Base-by-base conservation (phyloP, 2,888 invertebrate genomes). In the Cataglyphis altisquamis region DNA sequence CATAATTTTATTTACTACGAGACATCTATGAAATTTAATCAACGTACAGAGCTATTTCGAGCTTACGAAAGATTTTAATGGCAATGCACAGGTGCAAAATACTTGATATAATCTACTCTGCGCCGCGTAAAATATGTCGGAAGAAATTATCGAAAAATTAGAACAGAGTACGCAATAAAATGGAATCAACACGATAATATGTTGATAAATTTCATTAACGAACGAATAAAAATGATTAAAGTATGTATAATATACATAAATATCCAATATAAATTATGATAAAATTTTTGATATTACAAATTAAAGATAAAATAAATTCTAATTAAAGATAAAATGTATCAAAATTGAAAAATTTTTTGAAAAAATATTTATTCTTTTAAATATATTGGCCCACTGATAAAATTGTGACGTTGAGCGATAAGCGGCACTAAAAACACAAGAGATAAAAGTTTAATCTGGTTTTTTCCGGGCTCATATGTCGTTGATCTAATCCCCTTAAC, bases 401-500 rank as follows among this genome's bases (percentile, higher is more conserved):
- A 68, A 68, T 41, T 55, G 41, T 39, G 29, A 68, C 29, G 29
- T 57, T 41, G 57, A 68, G 15, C 39, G 41, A 57, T 68, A 70
- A 60, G 45, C 29, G 67, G 18, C 45, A 67, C 18, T 9, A 21
- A 45, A 41, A 21, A 55, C 15, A 41, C 39, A 15, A 67, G 39
- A 32, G 55, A 41, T 41, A 41, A 41, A 62, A 78, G 45, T 81
- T 85, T 89, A 86, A 83, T 83, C 63, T 70, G 41, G 52, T 25
- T 45, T 15, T 25, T 52, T 45, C 62, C 62, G 32, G 57, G 82
- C 83, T 85, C 84, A 63, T 77, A 84, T 81, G 64, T 85, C 82
- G 80, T 77, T 74, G 66, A 88, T 85, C 78, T 89, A 89, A 86
- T 90, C 88, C 84, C 75, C 83, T 87, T 80, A 84, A 67, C 83